Percentiles rank a stretch among this genome's conserved stretches.
Evolutionary conservation across 2,797 vertebrate genomes (phyloP).

Genomic region (Acanthurus leucopareius): DNA sequence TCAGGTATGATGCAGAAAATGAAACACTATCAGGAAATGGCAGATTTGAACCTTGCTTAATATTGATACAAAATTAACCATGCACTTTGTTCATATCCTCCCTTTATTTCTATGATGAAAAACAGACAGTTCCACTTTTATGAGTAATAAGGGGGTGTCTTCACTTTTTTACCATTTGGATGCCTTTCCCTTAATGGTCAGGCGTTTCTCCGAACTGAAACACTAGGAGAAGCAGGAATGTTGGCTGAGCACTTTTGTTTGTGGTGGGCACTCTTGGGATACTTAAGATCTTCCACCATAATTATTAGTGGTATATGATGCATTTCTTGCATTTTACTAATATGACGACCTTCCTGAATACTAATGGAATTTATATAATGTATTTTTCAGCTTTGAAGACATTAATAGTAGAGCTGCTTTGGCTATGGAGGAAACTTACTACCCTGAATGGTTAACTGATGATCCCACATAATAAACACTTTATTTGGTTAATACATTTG

Average conservation of each 20-base stretch:
- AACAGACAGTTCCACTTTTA: constrained; percentile 40
- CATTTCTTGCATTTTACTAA: constrained; percentile 68
- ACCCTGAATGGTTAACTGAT: constrained; percentile 5
- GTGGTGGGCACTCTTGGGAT: constrained; percentile 45
- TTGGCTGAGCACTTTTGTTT: constrained; percentile 55
- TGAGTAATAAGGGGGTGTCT: constrained; percentile 44
- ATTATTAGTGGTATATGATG: constrained; percentile 75
- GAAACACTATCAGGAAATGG: constrained; percentile 3
- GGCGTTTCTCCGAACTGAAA: constrained; percentile 56
- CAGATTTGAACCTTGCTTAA: not conserved
- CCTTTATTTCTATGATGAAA: constrained; percentile 1
- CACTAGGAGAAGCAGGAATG: constrained; percentile 63
- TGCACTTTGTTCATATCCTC: not conserved
- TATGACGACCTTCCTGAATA: constrained; percentile 59
- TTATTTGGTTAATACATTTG: constrained; percentile 20
- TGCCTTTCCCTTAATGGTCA: constrained; percentile 44
- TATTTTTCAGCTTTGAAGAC: constrained; percentile 28
- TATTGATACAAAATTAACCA: constrained; percentile 12
- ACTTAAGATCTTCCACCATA: constrained; percentile 57
- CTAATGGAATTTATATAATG: constrained; percentile 48
- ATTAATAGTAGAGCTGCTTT: constrained; percentile 32
- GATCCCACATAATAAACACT: constrained; percentile 10
- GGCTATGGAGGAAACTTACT: not conserved
- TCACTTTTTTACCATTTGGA: constrained; percentile 39
- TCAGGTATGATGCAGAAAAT: constrained; percentile 86